phyloP scores from a whole-genome alignment of 2,113 vertebrate species.

The Trachemys scripta region DNA sequence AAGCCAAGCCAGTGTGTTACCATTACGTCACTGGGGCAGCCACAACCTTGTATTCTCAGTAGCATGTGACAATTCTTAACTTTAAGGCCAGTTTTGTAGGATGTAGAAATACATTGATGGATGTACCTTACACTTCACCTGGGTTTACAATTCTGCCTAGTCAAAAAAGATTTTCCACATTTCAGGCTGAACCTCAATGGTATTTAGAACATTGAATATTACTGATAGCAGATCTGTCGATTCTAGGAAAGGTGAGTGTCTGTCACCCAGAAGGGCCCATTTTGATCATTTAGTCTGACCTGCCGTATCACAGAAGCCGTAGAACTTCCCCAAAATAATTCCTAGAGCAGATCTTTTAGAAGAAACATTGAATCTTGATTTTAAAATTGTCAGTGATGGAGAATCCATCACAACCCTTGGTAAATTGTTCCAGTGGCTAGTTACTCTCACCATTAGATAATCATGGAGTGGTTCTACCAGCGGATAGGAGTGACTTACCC shows the following conservation, averaged over 20 bases:
- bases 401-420: not conserved
- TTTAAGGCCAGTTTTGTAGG: not conserved
- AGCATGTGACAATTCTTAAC: not conserved
- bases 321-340: not conserved
- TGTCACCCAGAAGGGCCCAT: not conserved
- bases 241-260: not conserved
- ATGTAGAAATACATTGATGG: not conserved
- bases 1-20: not conserved
- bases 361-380: not conserved
- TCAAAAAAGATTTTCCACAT: not conserved
- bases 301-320: too few species aligned
- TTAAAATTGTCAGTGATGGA: not conserved
- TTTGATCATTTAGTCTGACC: not conserved
- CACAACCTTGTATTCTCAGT: not conserved
- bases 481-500: slow-evolving; percentile 32
- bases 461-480: not conserved
- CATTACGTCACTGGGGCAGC: not conserved
- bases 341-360: not conserved
- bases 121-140: not conserved
- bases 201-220: not conserved
- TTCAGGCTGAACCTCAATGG: not conserved
- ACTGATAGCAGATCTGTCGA: slow-evolving; percentile 1
- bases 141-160: not conserved
- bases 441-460: not conserved
- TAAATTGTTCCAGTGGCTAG: not conserved